Conservation (phyloP, 2,113 vertebrate genomes). For the Ailurus styani region DNA sequence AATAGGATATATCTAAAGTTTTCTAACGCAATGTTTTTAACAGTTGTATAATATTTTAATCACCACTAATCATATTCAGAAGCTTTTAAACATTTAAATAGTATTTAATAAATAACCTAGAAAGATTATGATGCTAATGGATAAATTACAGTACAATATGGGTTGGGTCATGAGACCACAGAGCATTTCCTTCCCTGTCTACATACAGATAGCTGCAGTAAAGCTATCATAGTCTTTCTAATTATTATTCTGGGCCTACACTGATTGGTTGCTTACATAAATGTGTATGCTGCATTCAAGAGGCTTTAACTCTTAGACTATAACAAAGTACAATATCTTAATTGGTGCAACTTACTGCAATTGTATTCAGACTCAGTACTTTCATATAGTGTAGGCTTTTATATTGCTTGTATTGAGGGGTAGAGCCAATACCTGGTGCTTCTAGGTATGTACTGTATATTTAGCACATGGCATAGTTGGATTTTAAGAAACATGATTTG, state of each 20-base stretch:
- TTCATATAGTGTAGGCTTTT: background rate
- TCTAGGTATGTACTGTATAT: background rate
- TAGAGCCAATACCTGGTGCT: background rate
- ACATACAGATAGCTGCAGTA: background rate
- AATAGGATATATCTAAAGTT: conserved; percentile 30
- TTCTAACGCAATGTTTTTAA: background rate
- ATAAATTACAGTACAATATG: conserved; percentile 1
- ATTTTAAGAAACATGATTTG: conserved; percentile 21
- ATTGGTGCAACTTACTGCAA: background rate
- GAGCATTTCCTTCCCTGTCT: background rate
- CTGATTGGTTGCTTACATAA: conserved; percentile 31
- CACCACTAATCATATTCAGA: conserved; percentile 11
- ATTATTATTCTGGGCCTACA: conserved; percentile 24
- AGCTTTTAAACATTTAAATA: conserved; percentile 47
- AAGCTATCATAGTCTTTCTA: background rate
- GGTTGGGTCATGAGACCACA: background rate
- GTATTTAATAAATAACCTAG: conserved; percentile 15
- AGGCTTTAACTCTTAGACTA: conserved; percentile 31
- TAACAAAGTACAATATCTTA: background rate
- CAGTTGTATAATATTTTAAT: background rate
- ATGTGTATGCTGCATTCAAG: background rate
- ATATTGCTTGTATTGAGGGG: conserved; percentile 45
- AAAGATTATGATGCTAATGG: background rate
- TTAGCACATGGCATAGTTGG: background rate
- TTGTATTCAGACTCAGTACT: conserved; percentile 22